Evolutionary conservation across 2,113 vertebrate genomes (phyloP), one percentile per base, ranked within the genome.

Genomic region (Osmerus eperlanus): DNA sequence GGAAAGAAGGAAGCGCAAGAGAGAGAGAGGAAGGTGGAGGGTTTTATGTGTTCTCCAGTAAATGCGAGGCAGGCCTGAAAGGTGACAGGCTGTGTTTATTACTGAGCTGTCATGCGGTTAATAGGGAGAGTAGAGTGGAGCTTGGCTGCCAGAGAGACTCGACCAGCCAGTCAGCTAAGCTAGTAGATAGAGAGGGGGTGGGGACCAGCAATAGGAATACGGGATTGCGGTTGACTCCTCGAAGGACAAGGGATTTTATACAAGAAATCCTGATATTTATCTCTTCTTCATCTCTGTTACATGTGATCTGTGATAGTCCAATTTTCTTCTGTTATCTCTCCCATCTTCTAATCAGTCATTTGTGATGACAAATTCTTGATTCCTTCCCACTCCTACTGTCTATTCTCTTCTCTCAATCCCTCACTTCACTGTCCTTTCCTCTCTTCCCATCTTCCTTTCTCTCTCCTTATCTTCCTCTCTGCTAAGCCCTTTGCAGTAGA

Each of bases 61-160:
- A 91, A 91, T 89, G 89, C 87, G 89, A 88, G 86, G 88, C 87
- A 87, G 89, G 85, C 89, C 91, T 91, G 89, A 88, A 91, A 91
- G 90, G 89, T 91, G 91, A 91, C 91, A 89, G 91, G 87, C 86
- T 90, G 90, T 91, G 91, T 93, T 93, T 92, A 92, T 93, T 92
- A 92, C 89, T 86, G 91, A 90, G 92, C 90, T 92, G 89, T 92
- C 91, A 92, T 87, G 86, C 89, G 84, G 89, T 90, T 91, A 92
- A 92, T 92, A 86, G 89, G 87, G 84, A 91, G 86, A 85, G 82
- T 78, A 85, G 82, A 83, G 83, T 78, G 58, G 84, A 79, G 87
- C 77, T 74, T 85, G 82, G 77, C 84, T 82, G 80, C 72, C 85
- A 83, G 71, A 78, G 86, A 87, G 85, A 82, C 78, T 76, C 78